These are phyloP conservation scores for Anastrepha obliqua DNA, from an alignment of 1,140 invertebrate species.

Conservation along the genomic window DNA sequence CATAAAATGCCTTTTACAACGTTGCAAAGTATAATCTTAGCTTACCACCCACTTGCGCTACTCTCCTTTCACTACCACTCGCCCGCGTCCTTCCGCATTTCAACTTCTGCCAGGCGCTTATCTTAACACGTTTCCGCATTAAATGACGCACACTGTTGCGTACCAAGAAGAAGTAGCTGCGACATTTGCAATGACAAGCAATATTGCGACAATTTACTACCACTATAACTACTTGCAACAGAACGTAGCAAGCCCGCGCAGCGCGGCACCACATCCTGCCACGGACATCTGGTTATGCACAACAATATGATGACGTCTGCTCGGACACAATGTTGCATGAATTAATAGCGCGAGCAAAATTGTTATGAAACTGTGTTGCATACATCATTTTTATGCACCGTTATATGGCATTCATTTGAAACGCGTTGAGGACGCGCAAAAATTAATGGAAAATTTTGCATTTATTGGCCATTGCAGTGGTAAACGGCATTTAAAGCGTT, in stretches of 20 bases:
- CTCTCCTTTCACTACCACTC: neutral
- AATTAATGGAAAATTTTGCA: neutral
- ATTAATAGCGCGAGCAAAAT: neutral
- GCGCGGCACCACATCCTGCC: neutral
- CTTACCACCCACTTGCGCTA: neutral
- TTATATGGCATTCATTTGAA: neutral
- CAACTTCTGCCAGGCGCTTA: neutral
- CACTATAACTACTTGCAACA: neutral
- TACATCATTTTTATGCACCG: neutral
- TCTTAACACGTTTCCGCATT: neutral
- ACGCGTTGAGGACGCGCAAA: neutral
- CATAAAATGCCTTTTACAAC: neutral
- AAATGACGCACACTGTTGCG: neutral
- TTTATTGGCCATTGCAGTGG: neutral
- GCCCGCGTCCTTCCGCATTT: neutral
- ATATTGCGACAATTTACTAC: slow-evolving; percentile 11
- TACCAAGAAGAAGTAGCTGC: too few species aligned
- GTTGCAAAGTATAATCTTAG: neutral
- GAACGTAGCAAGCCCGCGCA: neutral
- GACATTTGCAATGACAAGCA: neutral
- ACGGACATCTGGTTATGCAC: too few species aligned
- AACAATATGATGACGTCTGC: neutral
- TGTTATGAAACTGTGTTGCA: neutral
- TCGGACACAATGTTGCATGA: neutral
- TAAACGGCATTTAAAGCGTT: too few species aligned